phyloP scores from a whole-genome alignment of 2,888 invertebrate genomes.

The Lymantria monacha region DNA sequence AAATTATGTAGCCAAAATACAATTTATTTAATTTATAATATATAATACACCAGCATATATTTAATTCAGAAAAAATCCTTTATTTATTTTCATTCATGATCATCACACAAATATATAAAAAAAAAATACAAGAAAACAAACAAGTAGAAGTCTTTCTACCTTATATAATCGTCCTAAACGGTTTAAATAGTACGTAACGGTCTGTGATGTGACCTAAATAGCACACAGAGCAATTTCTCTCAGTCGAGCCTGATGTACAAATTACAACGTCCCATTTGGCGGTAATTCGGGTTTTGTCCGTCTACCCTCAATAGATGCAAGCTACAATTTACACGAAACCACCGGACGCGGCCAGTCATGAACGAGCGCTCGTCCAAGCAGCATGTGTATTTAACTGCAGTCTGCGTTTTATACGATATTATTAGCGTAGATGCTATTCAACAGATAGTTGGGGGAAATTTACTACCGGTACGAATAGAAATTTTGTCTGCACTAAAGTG shows the following conservation, averaged over 20 bases:
- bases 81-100: too few species aligned
- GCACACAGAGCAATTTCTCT: conserved; percentile 50
- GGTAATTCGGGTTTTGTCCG: conserved; percentile 62
- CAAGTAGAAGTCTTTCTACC: not conserved
- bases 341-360: conserved; percentile 61
- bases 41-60: too few species aligned
- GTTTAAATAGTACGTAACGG: conserved; percentile 12
- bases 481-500: conserved; percentile 8
- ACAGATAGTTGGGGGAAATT: conserved; percentile 32
- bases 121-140: not conserved
- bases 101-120: not conserved
- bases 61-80: too few species aligned
- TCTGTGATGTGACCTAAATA: conserved; percentile 35
- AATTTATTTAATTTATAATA: too few species aligned
- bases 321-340: conserved; percentile 70
- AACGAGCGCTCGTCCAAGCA: conserved; percentile 41
- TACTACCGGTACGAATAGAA: conserved; percentile 3
- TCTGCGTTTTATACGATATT: conserved; percentile 63
- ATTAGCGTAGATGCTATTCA: conserved; percentile 41
- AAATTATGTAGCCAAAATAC: too few species aligned
- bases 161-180: not conserved
- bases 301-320: conserved; percentile 51
- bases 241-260: conserved; percentile 52
- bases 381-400: conserved; percentile 68
- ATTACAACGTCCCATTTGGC: conserved; percentile 62